Evolutionary conservation across 2,888 invertebrate species (phyloP).

Genomic region (Andrena bucephala): DNA sequence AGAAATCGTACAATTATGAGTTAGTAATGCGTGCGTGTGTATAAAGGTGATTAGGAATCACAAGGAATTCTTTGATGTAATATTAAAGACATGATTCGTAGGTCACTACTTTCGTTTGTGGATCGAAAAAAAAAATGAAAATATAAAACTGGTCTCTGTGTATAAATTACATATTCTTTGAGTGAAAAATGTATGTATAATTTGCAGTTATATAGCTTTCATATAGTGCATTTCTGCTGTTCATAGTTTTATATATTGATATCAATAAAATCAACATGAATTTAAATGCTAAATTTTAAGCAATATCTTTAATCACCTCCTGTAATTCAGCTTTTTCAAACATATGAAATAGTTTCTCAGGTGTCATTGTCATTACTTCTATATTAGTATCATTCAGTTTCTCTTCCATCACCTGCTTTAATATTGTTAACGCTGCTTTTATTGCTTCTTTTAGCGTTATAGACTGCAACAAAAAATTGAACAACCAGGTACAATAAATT

Average conservation of each 20-base stretch:
- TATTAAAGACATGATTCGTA: slow-evolving; percentile 11
- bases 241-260: slow-evolving; percentile 23
- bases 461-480: slow-evolving; percentile 86
- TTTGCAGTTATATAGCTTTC: slow-evolving; percentile 52
- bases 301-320: slow-evolving; percentile 92
- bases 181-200: slow-evolving; percentile 56
- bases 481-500: not conserved
- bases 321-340: slow-evolving; percentile 95
- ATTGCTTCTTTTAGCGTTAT: slow-evolving; percentile 98
- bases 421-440: slow-evolving; percentile 94
- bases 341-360: slow-evolving; percentile 94
- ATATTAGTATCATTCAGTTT: slow-evolving; percentile 98
- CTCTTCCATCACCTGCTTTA: slow-evolving; percentile 99
- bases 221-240: slow-evolving; percentile 39
- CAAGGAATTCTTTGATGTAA: slow-evolving; percentile 29
- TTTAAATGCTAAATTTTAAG: slow-evolving; percentile 84
- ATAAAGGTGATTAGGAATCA: slow-evolving; percentile 29
- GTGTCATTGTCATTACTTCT: slow-evolving; percentile 98
- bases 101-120: slow-evolving; percentile 20
- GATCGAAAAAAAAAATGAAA: slow-evolving; percentile 39
- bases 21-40: not conserved
- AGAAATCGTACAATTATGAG: not conserved
- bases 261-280: slow-evolving; percentile 34
- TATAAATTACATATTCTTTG: slow-evolving; percentile 45
- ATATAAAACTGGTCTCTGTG: slow-evolving; percentile 50